Conservation (phyloP, 1,140 invertebrate species). For the Saccostrea echinata region DNA sequence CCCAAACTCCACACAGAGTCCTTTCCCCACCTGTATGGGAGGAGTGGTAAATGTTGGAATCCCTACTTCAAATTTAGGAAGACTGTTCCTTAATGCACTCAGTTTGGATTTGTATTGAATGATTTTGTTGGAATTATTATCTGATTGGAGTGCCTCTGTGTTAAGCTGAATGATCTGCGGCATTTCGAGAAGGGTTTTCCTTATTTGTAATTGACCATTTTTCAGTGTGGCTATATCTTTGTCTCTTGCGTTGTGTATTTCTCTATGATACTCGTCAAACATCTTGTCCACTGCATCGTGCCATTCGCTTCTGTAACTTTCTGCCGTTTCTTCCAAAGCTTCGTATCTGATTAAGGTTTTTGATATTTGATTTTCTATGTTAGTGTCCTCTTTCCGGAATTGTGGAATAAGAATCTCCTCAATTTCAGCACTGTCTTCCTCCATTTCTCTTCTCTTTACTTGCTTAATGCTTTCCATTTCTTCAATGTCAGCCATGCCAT, state of each 20-base stretch:
- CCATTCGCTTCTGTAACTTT: not conserved
- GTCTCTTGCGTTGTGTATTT: not conserved
- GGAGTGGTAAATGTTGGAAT: not conserved
- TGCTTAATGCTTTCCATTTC: slow-evolving; percentile 7
- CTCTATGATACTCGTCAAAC: not conserved
- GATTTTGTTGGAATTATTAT: not conserved
- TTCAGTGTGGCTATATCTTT: not conserved
- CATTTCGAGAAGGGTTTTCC: not conserved
- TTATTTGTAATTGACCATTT: not conserved
- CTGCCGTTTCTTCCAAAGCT: not conserved
- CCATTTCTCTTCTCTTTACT: slow-evolving; percentile 18
- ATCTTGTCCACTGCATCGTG: slow-evolving; percentile 1
- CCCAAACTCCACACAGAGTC: slow-evolving; percentile 2
- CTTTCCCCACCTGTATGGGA: not conserved
- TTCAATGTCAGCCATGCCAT: not conserved
- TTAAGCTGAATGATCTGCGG: not conserved
- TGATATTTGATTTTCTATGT: not conserved
- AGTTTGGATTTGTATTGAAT: slow-evolving; percentile 25
- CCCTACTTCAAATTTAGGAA: slow-evolving; percentile 20
- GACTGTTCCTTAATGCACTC: not conserved
- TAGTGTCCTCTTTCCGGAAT: not conserved
- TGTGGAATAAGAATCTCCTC: not conserved
- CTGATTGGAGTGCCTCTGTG: not conserved
- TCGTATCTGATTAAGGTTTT: not conserved
- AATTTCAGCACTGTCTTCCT: not conserved